These are phyloP conservation scores for Archips crataeganus DNA, from an alignment of 2,888 invertebrate species.

Conservation along the genomic window DNA sequence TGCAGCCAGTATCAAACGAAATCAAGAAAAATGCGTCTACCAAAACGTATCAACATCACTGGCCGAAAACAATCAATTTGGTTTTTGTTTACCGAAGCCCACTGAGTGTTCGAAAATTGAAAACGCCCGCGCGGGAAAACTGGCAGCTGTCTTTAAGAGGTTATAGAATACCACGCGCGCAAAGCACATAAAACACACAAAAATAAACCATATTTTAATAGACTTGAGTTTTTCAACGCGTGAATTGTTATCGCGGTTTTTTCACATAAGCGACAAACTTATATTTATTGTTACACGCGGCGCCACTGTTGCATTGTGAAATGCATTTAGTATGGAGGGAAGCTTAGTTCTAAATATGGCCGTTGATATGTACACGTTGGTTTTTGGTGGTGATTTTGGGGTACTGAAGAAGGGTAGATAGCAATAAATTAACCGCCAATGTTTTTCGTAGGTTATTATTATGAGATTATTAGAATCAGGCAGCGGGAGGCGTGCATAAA, in stretches of 20 bases:
- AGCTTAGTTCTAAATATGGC: not conserved
- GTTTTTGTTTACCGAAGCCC: conserved; percentile 42
- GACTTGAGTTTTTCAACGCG: not conserved
- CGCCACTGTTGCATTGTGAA: not conserved
- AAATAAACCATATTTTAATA: not conserved
- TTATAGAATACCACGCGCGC: conserved; percentile 23
- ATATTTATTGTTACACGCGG: not conserved
- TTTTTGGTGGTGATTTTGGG: not conserved
- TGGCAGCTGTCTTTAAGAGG: conserved; percentile 64
- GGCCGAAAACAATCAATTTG: conserved; percentile 38
- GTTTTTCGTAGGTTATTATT: conserved; percentile 2
- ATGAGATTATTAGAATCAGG: not conserved
- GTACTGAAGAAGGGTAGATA: not conserved
- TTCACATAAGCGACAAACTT: not conserved
- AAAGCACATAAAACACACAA: not conserved
- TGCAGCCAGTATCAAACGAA: too few species aligned
- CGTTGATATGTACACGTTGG: not conserved
- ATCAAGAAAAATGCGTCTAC: not conserved
- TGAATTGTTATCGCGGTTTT: not conserved
- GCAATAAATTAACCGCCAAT: not conserved
- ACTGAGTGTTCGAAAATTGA: conserved; percentile 50
- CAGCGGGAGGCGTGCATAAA: too few species aligned
- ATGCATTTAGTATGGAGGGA: not conserved
- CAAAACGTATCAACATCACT: conserved; percentile 3
- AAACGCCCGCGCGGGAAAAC: conserved; percentile 65